Percentiles rank a stretch among this genome's conserved stretches.
These are phyloP conservation scores for Megaceryle alcyon DNA, from an alignment of 2,797 vertebrate genomes.

Conservation along the genomic window DNA sequence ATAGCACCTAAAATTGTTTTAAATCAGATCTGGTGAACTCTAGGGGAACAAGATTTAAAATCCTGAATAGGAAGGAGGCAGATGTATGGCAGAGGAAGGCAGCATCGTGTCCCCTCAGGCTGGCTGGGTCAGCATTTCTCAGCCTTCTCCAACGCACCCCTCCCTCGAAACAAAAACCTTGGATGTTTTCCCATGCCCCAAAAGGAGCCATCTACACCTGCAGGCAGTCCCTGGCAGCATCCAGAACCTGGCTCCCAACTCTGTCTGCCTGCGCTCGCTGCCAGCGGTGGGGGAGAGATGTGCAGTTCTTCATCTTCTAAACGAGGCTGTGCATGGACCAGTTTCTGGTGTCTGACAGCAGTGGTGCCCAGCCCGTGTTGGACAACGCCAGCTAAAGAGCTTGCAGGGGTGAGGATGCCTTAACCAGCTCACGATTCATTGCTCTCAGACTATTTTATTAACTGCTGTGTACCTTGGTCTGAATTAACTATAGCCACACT, in stretches of 20 bases:
- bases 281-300: not conserved
- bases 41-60: not conserved
- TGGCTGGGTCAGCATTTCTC: not conserved
- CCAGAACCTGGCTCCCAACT: not conserved
- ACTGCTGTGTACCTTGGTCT: not conserved
- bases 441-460: not conserved
- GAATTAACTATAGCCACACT: not conserved
- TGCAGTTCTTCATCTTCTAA: not conserved
- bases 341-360: not conserved
- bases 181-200: rapidly evolving
- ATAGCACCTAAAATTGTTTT: not conserved
- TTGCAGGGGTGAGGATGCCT: not conserved
- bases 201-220: not conserved
- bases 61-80: rapidly evolving
- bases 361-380: not conserved
- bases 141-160: not conserved
- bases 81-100: not conserved
- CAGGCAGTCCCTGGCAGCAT: not conserved
- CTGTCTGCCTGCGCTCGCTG: not conserved
- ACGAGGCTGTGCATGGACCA: not conserved
- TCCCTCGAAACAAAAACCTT: not conserved
- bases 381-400: not conserved
- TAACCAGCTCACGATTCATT: not conserved
- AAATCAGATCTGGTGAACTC: not conserved
- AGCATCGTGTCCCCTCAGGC: rapidly evolving